Evolutionary conservation across 2,113 vertebrate species (phyloP), one percentile per base, ranked within the genome.

Genomic region (Aviceda subcristata): DNA sequence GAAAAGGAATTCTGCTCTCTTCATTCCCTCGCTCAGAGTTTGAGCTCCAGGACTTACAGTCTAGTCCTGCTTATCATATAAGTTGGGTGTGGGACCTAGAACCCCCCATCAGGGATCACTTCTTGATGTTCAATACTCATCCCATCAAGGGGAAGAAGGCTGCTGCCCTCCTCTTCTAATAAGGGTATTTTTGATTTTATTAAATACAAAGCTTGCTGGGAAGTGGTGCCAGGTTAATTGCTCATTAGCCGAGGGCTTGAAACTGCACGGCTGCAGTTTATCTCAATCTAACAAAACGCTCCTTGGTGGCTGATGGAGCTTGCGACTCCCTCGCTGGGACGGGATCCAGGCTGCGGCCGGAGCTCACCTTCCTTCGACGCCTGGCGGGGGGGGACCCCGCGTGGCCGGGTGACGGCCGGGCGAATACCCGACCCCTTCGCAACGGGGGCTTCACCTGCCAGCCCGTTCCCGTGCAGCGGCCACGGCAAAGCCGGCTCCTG

Each of bases 21-120:
- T 14, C 5, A 0, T 17, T 75, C 34, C 45, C 48, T 56, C 3
- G 0, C 21, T 32, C 3, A 0, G 43, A 60, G 66, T 7, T 2
- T 51, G 48, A 88, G 34, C 30, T 43, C 3, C 41, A 26, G 29
- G 22, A 30, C 13, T 48, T 9, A 15, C 8, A 2, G 32, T 12
- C 17, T 4, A 38, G 39, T 34, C 74, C 71, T 63, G 30, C 16
- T 48, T 30, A 18, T 63, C 27, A 1, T 7, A 0, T 3, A 22
- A 30, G 29, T 5, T 46, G 41, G 38, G 50, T 1, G 1, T 9
- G 36, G 76, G 41, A 80, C 32, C 36, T 38, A 43, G 51, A 84
- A 68, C 23, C 2, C 6, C 15, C 5, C 20, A 11, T 10, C 43
- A 30, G 71, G 19, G 36, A 12, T 34, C 41, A 1, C 51, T 38